Evolutionary conservation across 2,113 vertebrate genomes (phyloP), one percentile per base, ranked within the genome.

Genomic region (Sebastes fasciatus): DNA sequence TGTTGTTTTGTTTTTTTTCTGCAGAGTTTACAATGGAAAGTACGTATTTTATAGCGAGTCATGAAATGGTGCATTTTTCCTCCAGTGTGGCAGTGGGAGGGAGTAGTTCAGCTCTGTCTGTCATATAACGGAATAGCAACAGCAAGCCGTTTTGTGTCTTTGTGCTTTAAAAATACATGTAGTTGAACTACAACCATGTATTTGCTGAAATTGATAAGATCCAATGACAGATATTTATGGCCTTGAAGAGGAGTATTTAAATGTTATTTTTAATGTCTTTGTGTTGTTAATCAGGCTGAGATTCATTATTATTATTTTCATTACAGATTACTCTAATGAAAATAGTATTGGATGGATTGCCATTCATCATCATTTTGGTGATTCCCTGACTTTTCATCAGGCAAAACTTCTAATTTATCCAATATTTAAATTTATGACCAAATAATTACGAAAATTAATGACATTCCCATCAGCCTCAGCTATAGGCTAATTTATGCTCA

Each of bases 21-120:
- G 17, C 23, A 48, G 23, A 46, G n/a, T 75, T 85, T 58, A 72
- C 21, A 75, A 61, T 58, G 23, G 76, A 73, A 65, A 54, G n/a
- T 45, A 48, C 60, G 55, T 40, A 16, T 71, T 77, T 83, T 14
- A 80, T 16, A 58, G 61, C 57, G 17, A 42, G 13, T 61, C 57
- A 14, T 77, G 58, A 70, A 65, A 79, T 46, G 23, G 46, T 60
- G 74, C 46, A 13, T 75, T 68, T 77, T 63, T 9, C 46, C 74
- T 74, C n/a, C 42, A 63, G 13, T 14, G 75, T 26, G 60, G 16
- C 49, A 54, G 13, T 21, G 42, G 17, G 51, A 10, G 68, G 46
- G n/a, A 51, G 11, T 45, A 65, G 3, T 23, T 61, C 11, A 46
- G 52, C 49, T 74, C 21, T 64, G 54, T 66, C 62, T n/a, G n/a